These are phyloP conservation scores for Caenorhabditis sp. DNA, from an alignment of 2,888 invertebrate genomes.

Conservation along the genomic window DNA sequence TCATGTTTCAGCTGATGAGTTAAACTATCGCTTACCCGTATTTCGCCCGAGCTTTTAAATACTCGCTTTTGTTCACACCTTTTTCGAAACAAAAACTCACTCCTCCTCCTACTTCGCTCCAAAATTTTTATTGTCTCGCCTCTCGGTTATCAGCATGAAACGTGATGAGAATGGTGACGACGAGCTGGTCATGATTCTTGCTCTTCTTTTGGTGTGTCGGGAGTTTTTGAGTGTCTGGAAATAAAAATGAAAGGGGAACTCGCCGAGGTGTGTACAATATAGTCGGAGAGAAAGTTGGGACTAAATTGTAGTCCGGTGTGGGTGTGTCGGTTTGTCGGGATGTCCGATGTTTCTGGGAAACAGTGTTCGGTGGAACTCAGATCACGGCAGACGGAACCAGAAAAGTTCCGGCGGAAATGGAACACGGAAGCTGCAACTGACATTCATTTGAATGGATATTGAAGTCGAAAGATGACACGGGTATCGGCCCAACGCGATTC, in stretches of 20 bases:
- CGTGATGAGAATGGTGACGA: conserved; percentile 57
- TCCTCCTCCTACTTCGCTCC: background rate
- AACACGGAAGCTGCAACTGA: too few relatives aligned
- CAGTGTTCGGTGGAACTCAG: too few relatives aligned
- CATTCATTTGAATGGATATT: too few relatives aligned
- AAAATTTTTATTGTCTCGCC: background rate
- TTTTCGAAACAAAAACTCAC: conserved; percentile 10
- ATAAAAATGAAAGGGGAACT: conserved; percentile 1
- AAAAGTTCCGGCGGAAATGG: too few relatives aligned
- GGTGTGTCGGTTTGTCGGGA: conserved; percentile 2
- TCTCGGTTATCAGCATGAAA: conserved; percentile 24
- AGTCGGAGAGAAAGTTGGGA: conserved; percentile 9
- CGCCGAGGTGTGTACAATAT: conserved; percentile 33
- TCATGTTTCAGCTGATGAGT: background rate
- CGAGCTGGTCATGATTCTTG: conserved; percentile 39
- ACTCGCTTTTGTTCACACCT: conserved; percentile 8
- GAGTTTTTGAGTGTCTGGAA: conserved; percentile 37
- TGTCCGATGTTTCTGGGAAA: background rate
- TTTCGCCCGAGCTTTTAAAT: background rate
- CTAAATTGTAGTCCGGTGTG: conserved; percentile 40
- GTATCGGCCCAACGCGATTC: too few relatives aligned
- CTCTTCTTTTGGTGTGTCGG: conserved; percentile 9
- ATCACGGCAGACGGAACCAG: too few relatives aligned
- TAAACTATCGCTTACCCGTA: background rate
- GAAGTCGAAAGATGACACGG: too few relatives aligned